Evolutionary conservation across 2,113 vertebrate genomes (phyloP).

Genomic region (Emydura subglobosa): DNA sequence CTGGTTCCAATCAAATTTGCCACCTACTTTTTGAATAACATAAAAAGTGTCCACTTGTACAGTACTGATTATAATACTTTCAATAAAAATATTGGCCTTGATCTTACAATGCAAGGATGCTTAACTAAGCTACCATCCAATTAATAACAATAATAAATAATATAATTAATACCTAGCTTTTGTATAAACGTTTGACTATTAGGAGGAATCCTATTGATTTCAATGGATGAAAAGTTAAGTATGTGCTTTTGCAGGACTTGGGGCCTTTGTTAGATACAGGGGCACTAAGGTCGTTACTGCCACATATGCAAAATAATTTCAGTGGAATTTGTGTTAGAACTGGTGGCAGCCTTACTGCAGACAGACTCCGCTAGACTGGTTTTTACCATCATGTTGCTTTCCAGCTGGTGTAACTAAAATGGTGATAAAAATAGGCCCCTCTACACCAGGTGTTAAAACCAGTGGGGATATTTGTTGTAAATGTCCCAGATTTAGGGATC

Average conservation of each 20-base stretch:
- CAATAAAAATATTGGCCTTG: not conserved
- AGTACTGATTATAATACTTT: not conserved
- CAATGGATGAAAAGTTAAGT: not conserved
- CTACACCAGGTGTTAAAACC: not conserved
- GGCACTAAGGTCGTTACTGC: not conserved
- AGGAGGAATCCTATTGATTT: not conserved
- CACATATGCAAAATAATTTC: not conserved
- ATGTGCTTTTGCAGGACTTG: not conserved
- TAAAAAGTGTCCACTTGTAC: not conserved
- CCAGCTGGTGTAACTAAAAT: not conserved
- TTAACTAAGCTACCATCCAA: not conserved
- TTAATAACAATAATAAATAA: not conserved
- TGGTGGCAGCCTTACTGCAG: not conserved
- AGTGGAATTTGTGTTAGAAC: not conserved
- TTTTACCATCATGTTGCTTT: not conserved
- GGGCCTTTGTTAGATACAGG: not conserved
- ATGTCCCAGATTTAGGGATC: not conserved
- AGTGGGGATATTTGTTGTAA: not conserved
- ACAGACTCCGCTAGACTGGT: not conserved
- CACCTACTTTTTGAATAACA: not conserved
- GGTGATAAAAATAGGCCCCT: not conserved
- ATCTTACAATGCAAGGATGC: rapidly evolving
- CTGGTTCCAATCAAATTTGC: not conserved
- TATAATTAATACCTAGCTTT: not conserved
- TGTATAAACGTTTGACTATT: not conserved